Percentiles rank a stretch among this genome's conserved stretches.
These are phyloP conservation scores for Antechinus stuartii DNA, from an alignment of 2,113 vertebrate genomes.

Conservation along the genomic window DNA sequence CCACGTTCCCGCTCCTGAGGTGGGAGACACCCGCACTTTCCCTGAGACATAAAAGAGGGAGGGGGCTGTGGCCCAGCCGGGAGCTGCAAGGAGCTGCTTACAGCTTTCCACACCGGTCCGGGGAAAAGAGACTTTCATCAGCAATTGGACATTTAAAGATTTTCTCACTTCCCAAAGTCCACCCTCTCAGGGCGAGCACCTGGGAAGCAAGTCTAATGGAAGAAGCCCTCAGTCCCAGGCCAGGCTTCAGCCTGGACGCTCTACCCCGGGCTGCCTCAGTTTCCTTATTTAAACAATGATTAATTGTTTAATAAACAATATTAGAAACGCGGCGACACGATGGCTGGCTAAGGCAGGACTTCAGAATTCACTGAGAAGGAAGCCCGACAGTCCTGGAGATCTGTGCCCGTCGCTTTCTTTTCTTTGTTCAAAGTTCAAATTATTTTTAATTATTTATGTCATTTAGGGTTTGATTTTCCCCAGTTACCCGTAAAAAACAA, in stretches of 20 bases:
- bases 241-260: not conserved
- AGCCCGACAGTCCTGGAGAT: too few species aligned
- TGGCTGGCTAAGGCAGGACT: not conserved
- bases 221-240: too few species aligned
- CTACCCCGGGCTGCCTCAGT: not conserved
- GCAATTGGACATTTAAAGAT: not conserved
- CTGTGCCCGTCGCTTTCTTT: too few species aligned
- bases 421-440: not conserved
- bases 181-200: not conserved
- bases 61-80: not conserved
- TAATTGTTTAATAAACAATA: not conserved
- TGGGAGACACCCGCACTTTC: not conserved
- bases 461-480: not conserved
- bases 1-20: not conserved
- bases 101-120: not conserved
- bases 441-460: not conserved
- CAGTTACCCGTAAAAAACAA: not conserved
- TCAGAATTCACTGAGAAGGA: not conserved
- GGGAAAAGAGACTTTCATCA: not conserved
- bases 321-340: conserved; percentile 3
- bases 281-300: not conserved
- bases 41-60: not conserved
- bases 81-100: not conserved
- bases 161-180: not conserved
- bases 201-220: not conserved